Evolutionary conservation across 2,113 vertebrate species (phyloP), one percentile per base, ranked within the genome.

Genomic region (Talpa occidentalis): DNA sequence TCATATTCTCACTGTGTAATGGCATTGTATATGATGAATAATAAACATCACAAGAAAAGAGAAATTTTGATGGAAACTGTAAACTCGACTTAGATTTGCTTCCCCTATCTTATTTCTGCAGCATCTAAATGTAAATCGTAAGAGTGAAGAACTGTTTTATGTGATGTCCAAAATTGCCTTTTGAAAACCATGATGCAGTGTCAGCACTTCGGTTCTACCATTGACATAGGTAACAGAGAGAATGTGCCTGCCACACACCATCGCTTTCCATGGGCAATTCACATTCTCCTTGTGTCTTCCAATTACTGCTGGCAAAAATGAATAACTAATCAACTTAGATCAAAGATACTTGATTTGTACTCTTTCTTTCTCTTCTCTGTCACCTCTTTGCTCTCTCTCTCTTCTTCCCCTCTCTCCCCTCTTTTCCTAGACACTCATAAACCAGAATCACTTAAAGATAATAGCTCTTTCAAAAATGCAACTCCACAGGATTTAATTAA

Each of bases 31-130:
- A 62, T 30, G 52, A 96, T 87, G 91, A 96, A 95, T 97, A 94
- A 96, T 81, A 94, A 97, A 78, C 56, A 94, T 90, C 67, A 78
- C 32, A 81, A 47, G 47, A 95, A 96, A 88, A 90, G 77, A 95
- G 95, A 93, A 94, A 91, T 95, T 97, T 97, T 97, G 95, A 97
- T 93, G 90, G 91, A 97, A 95, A 97, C 86, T 90, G 40, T 97
- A 95, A 97, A 97, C 90, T 97, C 93, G 83, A 69, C 91, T 96
- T 95, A 92, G 91, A 94, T 88, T 86, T 94, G 79, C 91, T 94
- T 64, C 91, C 91, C 67, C 30, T 95, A 89, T 85, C 95, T 97
- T 94, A 93, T 95, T 96, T 92, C 84, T 66, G 84, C 77, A 90
- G 73, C 79, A 91, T 96, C 95, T 95, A 96, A 97, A 97, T 97